phyloP scores from a whole-genome alignment of 2,113 vertebrate species.

The Ptychochromis oligacanthus region DNA sequence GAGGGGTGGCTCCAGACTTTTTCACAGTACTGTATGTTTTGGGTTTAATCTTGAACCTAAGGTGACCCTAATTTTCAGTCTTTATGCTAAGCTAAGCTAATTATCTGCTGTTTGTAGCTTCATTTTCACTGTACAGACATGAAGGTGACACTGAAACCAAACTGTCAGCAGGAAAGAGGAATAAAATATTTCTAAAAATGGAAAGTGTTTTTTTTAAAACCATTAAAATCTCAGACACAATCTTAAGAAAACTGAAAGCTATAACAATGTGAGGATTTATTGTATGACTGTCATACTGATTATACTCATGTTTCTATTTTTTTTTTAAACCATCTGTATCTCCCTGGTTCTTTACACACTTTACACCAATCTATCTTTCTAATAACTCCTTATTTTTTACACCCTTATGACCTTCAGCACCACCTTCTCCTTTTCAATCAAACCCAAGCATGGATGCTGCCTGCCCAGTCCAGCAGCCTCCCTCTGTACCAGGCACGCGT shows the following conservation, averaged over 20 bases:
- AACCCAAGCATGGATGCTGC: slow-evolving; percentile 86
- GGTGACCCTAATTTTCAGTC: background rate
- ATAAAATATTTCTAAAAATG: background rate
- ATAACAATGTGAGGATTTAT: background rate
- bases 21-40: background rate
- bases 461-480: slow-evolving; percentile 73
- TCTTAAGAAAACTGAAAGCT: too few relatives aligned
- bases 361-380: background rate
- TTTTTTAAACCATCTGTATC: background rate
- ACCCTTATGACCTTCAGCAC: background rate
- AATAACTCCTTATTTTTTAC: background rate
- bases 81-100: background rate
- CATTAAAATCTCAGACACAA: background rate
- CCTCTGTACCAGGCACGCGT: slow-evolving; percentile 81
- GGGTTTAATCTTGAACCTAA: background rate
- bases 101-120: background rate
- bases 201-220: background rate
- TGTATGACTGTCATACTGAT: background rate
- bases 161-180: background rate
- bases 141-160: background rate
- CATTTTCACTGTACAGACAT: background rate
- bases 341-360: background rate
- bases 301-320: background rate
- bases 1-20: background rate
- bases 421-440: slow-evolving; percentile 56